A percentile compares a stretch with the other conserved stretches of the same genome.
phyloP scores from a whole-genome alignment of 1,140 invertebrate species.

The Magallana angulata region DNA sequence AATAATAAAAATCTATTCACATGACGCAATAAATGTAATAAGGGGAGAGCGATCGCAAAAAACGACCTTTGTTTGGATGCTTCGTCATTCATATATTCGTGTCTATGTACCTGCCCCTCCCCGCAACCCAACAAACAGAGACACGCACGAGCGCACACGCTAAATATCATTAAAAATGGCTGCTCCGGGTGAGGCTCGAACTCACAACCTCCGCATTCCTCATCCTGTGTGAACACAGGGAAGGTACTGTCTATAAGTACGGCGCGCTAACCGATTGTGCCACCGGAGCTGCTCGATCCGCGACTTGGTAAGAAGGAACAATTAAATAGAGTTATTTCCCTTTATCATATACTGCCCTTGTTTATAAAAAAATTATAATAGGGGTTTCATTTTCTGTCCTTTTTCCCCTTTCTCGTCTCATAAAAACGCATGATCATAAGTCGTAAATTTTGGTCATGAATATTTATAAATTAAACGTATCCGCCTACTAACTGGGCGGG shows the following conservation, averaged over 20 bases:
- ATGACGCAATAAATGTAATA: no score
- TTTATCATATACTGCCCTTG: background rate
- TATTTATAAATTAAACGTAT: background rate
- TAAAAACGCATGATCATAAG: background rate
- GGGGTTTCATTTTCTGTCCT: background rate
- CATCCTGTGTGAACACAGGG: slow-evolving; percentile 65
- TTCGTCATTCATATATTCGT: no score
- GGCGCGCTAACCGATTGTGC: slow-evolving; percentile 79
- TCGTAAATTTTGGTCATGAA: slow-evolving; percentile 2
- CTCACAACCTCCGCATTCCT: slow-evolving; percentile 78
- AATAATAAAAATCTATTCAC: no score
- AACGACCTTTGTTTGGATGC: no score
- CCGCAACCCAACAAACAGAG: no score
- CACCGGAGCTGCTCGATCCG: slow-evolving; percentile 69
- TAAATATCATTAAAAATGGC: slow-evolving; percentile 15
- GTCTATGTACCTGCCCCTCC: no score
- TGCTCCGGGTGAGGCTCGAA: slow-evolving; percentile 78
- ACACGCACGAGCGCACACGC: no score
- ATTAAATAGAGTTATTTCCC: slow-evolving; percentile 6
- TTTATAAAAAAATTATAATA: background rate
- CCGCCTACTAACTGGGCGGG: slow-evolving; percentile 22
- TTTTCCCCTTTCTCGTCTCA: background rate
- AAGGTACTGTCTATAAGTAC: slow-evolving; percentile 79
- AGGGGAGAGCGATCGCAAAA: no score
- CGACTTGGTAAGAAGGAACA: background rate